Conservation (phyloP, 1,140 invertebrate genomes). For the Brachionus angularis region DNA sequence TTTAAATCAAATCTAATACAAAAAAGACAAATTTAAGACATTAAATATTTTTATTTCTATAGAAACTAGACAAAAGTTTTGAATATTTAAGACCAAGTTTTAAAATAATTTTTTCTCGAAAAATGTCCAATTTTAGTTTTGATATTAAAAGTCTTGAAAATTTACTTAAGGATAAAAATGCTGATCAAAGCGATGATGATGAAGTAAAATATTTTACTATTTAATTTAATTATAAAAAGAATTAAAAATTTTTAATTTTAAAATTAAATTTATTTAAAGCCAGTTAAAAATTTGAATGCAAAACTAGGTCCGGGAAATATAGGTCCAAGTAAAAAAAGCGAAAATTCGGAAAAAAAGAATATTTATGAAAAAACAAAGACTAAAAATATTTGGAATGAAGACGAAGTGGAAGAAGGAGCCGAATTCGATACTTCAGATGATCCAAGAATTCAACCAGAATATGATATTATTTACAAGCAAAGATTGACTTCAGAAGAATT, state of each 20-base stretch:
- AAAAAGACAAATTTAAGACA: background rate
- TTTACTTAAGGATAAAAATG: background rate
- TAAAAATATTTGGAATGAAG: constrained; percentile 63
- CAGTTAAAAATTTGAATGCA: constrained; percentile 21
- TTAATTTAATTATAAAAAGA: background rate
- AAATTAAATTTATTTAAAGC: background rate
- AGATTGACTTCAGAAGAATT: constrained; percentile 77
- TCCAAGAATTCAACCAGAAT: constrained; percentile 68
- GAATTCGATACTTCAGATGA: constrained; percentile 62
- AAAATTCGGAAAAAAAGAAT: background rate
- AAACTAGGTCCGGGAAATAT: constrained; percentile 40
- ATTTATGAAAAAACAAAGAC: background rate
- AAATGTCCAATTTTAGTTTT: background rate
- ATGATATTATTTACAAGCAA: constrained; percentile 77
- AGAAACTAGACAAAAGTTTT: background rate
- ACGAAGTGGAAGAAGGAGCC: constrained; percentile 59
- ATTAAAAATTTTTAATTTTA: background rate
- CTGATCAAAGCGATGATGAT: constrained; percentile 21
- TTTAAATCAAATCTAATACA: background rate
- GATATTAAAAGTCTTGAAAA: constrained; percentile 30
- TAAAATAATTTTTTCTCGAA: background rate
- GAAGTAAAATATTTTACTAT: too few relatives aligned
- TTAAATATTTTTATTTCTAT: background rate
- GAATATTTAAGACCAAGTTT: background rate
- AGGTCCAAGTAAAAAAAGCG: background rate